Percentiles rank a stretch among this genome's conserved stretches.
phyloP scores from a whole-genome alignment of 2,888 invertebrate genomes.

The Capitulum mitella region DNA sequence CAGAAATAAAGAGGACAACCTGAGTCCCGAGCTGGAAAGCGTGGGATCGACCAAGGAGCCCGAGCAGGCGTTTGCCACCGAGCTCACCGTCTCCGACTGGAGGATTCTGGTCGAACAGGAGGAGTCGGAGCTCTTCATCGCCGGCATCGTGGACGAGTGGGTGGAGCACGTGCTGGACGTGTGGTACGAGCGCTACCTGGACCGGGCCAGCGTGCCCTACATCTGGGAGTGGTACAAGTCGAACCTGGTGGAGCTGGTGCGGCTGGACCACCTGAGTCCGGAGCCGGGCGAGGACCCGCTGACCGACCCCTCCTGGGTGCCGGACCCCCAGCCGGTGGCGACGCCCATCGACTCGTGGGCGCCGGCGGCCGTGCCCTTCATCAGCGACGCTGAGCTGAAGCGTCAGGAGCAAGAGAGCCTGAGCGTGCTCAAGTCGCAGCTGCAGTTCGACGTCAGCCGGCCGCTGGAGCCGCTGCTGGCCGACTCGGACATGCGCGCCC shows the following conservation, averaged over 20 bases:
- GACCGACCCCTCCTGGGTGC: not conserved
- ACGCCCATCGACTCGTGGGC: slow-evolving; percentile 12
- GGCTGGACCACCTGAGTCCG: not conserved
- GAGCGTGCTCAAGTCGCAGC: not conserved
- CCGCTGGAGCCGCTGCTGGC: not conserved
- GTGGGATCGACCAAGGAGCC: not conserved
- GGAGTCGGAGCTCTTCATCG: slow-evolving; percentile 1
- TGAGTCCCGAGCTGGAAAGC: not conserved
- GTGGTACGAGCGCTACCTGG: slow-evolving; percentile 9
- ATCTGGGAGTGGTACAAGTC: slow-evolving; percentile 20
- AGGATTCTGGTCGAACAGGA: not conserved
- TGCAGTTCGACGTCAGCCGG: not conserved
- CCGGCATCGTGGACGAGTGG: slow-evolving; percentile 17
- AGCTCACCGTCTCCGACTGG: not conserved
- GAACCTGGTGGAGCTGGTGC: not conserved
- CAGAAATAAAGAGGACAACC: not conserved
- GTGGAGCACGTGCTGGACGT: not conserved
- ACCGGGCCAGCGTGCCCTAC: not conserved
- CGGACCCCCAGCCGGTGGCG: not conserved
- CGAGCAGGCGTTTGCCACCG: not conserved
- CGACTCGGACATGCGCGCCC: not conserved
- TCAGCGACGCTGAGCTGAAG: not conserved
- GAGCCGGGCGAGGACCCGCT: slow-evolving; percentile 1
- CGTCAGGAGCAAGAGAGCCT: not conserved
- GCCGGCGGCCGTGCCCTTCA: slow-evolving; percentile 4